Evolutionary conservation across 2,113 vertebrate genomes (phyloP).

Genomic region (Paradisaea rubra): DNA sequence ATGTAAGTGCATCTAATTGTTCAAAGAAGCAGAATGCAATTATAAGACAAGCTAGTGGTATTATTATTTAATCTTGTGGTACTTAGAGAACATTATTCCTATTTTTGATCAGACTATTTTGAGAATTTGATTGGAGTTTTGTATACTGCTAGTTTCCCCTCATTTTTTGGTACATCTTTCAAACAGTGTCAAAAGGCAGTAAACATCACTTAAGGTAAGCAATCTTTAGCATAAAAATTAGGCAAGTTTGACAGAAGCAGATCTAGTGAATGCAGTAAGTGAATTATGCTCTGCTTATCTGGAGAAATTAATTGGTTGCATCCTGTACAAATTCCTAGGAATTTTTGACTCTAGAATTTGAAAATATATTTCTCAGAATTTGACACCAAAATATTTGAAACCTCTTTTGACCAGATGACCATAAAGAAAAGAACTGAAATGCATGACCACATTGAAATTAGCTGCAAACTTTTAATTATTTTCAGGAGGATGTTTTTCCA

Average conservation of each 20-base stretch:
- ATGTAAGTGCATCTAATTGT: not conserved
- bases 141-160: not conserved
- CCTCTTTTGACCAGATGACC: not conserved
- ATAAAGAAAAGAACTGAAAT: not conserved
- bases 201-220: not conserved
- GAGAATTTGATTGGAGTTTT: not conserved
- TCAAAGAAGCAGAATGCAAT: not conserved
- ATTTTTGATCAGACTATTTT: not conserved
- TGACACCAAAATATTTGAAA: not conserved
- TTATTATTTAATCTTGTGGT: slow-evolving; percentile 9
- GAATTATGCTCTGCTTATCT: not conserved
- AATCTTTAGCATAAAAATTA: not conserved
- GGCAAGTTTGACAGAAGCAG: not conserved
- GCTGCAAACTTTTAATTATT: not conserved
- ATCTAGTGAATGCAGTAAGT: not conserved
- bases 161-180: not conserved
- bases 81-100: not conserved
- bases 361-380: not conserved
- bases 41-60: not conserved
- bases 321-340: not conserved
- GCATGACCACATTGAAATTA: not conserved
- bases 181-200: not conserved
- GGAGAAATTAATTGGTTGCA: not conserved
- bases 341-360: not conserved
- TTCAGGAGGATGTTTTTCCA: not conserved